A percentile compares a stretch with the other conserved stretches of the same genome.
Evolutionary conservation across 2,113 vertebrate species (phyloP).

Genomic region (Rhodinocichla rosea): DNA sequence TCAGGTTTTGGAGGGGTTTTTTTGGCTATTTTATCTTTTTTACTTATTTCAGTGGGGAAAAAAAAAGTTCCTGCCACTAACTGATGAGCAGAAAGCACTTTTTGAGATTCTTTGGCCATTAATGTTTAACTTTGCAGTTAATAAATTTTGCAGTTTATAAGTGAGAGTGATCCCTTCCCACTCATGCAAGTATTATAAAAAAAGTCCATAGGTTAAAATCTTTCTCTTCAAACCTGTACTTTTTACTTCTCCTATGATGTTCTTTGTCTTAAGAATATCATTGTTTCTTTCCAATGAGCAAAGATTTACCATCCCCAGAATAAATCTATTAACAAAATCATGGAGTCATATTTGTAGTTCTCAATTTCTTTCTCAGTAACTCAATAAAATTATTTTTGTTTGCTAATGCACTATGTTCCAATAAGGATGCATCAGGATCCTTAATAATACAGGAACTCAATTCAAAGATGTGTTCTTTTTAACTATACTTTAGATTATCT

Average conservation of each 20-base stretch:
- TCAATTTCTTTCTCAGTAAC: background rate
- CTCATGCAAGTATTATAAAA: background rate
- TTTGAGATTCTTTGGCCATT: background rate
- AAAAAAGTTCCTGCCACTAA: background rate
- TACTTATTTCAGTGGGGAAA: rapidly evolving
- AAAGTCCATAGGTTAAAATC: background rate
- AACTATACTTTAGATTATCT: background rate
- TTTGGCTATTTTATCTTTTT: background rate
- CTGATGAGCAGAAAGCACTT: background rate
- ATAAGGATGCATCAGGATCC: background rate
- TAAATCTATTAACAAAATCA: background rate
- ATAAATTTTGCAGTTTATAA: background rate
- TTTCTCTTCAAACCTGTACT: background rate
- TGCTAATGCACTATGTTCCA: background rate
- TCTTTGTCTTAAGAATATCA: background rate
- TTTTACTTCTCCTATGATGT: background rate
- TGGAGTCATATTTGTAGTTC: background rate
- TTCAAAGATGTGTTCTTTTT: background rate
- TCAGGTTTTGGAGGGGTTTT: background rate
- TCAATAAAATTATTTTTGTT: background rate
- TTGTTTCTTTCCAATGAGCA: background rate
- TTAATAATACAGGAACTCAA: background rate
- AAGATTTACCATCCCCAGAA: background rate
- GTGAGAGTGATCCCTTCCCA: background rate
- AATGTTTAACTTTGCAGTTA: background rate